Evolutionary conservation across 2,113 vertebrate species (phyloP), one percentile per base, ranked within the genome.

Genomic region (Silurus asotus): DNA sequence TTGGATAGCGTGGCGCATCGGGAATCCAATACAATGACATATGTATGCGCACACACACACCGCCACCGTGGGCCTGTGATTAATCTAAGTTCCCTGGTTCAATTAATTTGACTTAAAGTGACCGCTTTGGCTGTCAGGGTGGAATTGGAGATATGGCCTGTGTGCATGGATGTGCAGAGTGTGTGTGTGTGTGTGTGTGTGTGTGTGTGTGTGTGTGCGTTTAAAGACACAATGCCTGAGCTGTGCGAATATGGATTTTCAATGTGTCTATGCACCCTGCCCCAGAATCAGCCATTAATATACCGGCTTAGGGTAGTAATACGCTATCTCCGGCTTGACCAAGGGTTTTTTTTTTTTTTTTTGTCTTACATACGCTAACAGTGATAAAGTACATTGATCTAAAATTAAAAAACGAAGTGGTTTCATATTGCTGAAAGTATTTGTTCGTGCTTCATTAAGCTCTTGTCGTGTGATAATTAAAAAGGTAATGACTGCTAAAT

Each of bases 191-290:
- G n/a, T 78, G 75, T 55, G 51, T 77, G 55, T 15, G 58, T 76
- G 88, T 91, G 81, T 14, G 53, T 77, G 45, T 51, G n/a, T 78
- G 75, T 55, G 51, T 77, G 55, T 15, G 58, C 72, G 88, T 91
- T 92, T 70, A 84, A 92, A 90, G 79, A 82, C 85, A 65, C 84
- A 86, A 67, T 56, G 62, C 81, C 76, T 81, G 45, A 86, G 77
- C 74, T 45, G 86, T 86, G 89, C 45, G 78, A 65, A 17, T 78
- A 94, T 94, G 88, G 93, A 95, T 94, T 94, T 94, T 90, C 93
- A 92, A 93, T 94, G 93, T 48, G 83, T 87, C 89, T 89, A 90
- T 87, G 88, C 84, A 90, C 87, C 90, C 90, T 88, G 86, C 70
- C 86, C 51, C 65, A 91, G 88, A 90, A 85, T 77, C 72, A 90